phyloP scores from a whole-genome alignment of 2,797 vertebrate species.

The Enteromius anoplus region DNA sequence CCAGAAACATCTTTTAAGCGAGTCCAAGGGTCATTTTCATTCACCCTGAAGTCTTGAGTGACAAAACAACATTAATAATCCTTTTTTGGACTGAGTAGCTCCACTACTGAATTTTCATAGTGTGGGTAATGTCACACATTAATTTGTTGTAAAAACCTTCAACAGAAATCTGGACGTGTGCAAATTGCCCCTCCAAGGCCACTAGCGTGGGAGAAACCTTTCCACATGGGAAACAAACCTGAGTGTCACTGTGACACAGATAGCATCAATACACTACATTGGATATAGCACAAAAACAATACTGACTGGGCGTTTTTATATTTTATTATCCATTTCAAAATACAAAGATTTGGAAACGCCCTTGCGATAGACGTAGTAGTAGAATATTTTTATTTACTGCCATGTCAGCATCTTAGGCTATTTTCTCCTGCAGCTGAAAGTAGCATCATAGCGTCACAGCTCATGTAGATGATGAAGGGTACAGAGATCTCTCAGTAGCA shows the following conservation, averaged over 20 bases:
- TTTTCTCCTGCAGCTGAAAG: background rate
- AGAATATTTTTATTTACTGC: background rate
- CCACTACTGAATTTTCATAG: background rate
- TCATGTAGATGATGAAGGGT: background rate
- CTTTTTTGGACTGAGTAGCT: background rate
- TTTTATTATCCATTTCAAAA: background rate
- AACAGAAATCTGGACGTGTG: background rate
- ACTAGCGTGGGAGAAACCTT: constrained; percentile 8
- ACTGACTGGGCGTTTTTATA: background rate
- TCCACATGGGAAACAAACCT: background rate
- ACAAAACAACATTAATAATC: background rate
- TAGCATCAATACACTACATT: background rate
- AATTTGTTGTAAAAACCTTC: background rate
- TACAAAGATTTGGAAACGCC: background rate
- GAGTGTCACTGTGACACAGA: background rate
- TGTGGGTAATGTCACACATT: background rate
- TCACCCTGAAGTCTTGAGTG: background rate
- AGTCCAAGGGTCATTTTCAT: background rate
- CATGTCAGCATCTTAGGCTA: too few relatives aligned
- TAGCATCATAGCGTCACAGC: background rate
- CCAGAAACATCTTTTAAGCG: background rate
- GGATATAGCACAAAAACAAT: background rate
- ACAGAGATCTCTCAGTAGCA: constrained; percentile 24
- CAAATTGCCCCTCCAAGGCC: background rate
- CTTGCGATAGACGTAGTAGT: background rate